Evolutionary conservation across 2,113 vertebrate genomes (phyloP), one percentile per base, ranked within the genome.

Genomic region (Tachysurus fulvidraco): DNA sequence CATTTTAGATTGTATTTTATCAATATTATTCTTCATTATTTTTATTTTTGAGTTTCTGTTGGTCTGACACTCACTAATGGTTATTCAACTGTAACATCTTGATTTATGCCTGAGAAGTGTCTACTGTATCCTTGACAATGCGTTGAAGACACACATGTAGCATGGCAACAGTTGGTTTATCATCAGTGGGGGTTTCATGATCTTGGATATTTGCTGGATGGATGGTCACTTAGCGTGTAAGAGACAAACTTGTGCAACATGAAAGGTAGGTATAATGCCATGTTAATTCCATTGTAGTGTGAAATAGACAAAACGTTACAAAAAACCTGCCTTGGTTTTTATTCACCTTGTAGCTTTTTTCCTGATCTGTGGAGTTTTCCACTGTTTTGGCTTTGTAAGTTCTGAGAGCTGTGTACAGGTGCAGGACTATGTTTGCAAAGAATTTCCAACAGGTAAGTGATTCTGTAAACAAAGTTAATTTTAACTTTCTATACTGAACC

Each of bases 91-190:
- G 91, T 83, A 93, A 94, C 93, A 86, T 83, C 57, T n/a, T 10
- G 8, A 85, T 50, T 79, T 44, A 46, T 14, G 62, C 85, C 30
- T 90, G 54, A 67, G 76, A 2, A 14, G 83, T 79, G 14, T 21
- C 23, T 8, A 36, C 86, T 88, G 87, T 92, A 86, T 91, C 91
- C 91, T 89, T 85, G 85, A 73, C 78, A 54, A 86, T 79, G 23
- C 19, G 6, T 62, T 79, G 17, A 73, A 69, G 82, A 87, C 62
- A 86, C 62, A 88, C 67, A 81, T 83, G n/a, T 88, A 57, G 84
- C 88, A 88, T 92, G 88, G 88, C 82, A 92, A 93, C 93, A 7
- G 36, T 0, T 21, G 87, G 91, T 92, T 91, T 89, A 87, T 83
- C 77, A 71, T 88, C 88, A 89, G 91, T 89, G 84, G 89, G 81